These are phyloP conservation scores for Calameuta idolon DNA, from an alignment of 2,888 invertebrate genomes.

Conservation along the genomic window DNA sequence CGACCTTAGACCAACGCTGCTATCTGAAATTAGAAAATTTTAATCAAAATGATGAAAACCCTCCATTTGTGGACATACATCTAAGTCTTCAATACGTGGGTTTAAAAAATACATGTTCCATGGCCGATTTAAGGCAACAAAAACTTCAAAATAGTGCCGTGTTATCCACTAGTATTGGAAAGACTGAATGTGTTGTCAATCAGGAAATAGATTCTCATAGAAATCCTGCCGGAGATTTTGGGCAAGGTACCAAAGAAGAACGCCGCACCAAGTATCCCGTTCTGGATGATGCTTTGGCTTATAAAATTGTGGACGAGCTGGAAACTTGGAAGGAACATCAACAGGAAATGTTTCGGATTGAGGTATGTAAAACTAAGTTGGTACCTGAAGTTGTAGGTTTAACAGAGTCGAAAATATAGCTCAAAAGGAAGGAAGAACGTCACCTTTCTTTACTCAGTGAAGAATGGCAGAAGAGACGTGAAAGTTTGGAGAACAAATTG, in stretches of 20 bases:
- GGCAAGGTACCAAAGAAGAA: constrained; percentile 4
- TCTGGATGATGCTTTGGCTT: constrained; percentile 61
- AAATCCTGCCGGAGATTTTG: constrained; percentile 51
- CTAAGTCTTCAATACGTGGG: constrained; percentile 67
- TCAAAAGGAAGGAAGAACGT: constrained; percentile 72
- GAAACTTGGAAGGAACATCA: constrained; percentile 81
- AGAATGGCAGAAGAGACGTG: constrained; percentile 72
- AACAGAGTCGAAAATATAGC: constrained; percentile 48
- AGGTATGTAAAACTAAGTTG: constrained; percentile 62
- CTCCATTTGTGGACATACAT: constrained; percentile 70
- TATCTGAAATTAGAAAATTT: constrained; percentile 36
- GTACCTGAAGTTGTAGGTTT: background rate
- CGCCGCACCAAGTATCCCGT: constrained; percentile 36
- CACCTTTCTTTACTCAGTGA: constrained; percentile 68
- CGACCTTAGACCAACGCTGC: constrained; percentile 64
- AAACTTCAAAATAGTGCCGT: no score
- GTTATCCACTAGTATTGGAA: no score
- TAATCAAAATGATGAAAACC: constrained; percentile 32
- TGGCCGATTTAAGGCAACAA: no score
- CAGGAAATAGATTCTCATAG: constrained; percentile 44
- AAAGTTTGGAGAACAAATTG: constrained; percentile 72
- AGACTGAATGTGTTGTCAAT: no score
- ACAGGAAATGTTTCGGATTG: constrained; percentile 73
- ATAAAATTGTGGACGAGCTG: constrained; percentile 75
- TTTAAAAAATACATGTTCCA: constrained; percentile 26